Percentiles rank a stretch among this genome's conserved stretches.
Conservation (phyloP, 2,888 invertebrate genomes). For the Prosapia bicincta region DNA sequence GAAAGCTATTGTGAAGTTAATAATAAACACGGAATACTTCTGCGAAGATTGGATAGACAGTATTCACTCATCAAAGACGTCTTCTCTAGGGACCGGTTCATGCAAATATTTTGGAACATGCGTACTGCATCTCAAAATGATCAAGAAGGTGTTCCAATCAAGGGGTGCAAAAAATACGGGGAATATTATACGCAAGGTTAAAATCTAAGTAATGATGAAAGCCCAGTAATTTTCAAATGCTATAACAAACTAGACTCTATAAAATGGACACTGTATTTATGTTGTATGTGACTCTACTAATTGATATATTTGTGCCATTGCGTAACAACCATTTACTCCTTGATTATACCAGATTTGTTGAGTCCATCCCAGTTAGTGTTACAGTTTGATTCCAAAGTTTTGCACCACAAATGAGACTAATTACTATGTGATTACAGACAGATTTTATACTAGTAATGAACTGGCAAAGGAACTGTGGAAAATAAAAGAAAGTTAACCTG, state of each 20-base stretch:
- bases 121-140: no score
- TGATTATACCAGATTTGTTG: background rate
- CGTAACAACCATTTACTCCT: background rate
- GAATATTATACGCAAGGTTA: no score
- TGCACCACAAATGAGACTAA: background rate
- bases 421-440: constrained; percentile 16
- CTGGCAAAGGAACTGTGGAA: constrained; percentile 13
- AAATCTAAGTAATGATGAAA: no score
- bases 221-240: no score
- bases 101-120: constrained; percentile 9
- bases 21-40: constrained; percentile 19
- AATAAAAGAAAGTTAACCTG: constrained; percentile 11
- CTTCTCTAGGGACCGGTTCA: constrained; percentile 9
- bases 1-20: constrained; percentile 11
- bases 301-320: constrained; percentile 9
- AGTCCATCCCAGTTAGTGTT: background rate
- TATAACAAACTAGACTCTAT: no score
- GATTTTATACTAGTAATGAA: constrained; percentile 14
- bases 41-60: constrained; percentile 7
- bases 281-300: background rate
- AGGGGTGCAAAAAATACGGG: no score
- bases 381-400: background rate
- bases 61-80: constrained; percentile 2
- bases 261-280: background rate
- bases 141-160: no score